Conservation (phyloP, 2,888 invertebrate species). For the Branchipolynoe longqiensis region DNA sequence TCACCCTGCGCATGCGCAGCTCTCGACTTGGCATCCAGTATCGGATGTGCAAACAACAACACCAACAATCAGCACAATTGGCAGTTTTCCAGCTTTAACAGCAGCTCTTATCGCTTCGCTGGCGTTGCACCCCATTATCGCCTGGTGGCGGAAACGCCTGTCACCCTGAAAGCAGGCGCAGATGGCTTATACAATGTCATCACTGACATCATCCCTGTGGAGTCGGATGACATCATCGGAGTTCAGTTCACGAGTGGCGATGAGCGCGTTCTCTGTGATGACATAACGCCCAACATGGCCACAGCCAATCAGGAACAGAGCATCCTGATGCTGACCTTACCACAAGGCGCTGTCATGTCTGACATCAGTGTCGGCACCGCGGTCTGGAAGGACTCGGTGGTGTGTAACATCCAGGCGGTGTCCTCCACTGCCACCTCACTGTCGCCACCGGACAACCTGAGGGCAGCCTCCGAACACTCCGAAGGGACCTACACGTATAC, state of each 20-base stretch:
- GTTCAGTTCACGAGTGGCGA: constrained; percentile 20
- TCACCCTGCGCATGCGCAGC: not conserved
- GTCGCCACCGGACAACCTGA: not conserved
- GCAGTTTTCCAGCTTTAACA: not conserved
- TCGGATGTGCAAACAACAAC: not conserved
- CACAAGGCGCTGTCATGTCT: constrained; percentile 5
- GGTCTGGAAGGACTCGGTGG: constrained; percentile 10
- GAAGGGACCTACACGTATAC: not conserved
- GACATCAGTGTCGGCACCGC: constrained; percentile 9
- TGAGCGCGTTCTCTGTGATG: not conserved
- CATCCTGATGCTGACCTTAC: not conserved
- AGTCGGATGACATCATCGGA: constrained; percentile 17
- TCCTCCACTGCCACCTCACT: not conserved
- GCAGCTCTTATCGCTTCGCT: not conserved
- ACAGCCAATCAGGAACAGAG: not conserved
- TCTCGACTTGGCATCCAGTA: not conserved
- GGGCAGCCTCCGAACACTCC: not conserved
- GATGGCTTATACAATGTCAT: not conserved
- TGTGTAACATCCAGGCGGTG: constrained; percentile 25
- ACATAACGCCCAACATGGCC: not conserved
- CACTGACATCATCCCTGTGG: not conserved
- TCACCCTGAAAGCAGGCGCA: not conserved
- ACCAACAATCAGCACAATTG: not conserved
- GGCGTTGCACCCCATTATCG: not conserved
- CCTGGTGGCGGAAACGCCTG: not conserved